phyloP scores from a whole-genome alignment of 2,797 vertebrate species.

The Limnodromus scolopaceus region DNA sequence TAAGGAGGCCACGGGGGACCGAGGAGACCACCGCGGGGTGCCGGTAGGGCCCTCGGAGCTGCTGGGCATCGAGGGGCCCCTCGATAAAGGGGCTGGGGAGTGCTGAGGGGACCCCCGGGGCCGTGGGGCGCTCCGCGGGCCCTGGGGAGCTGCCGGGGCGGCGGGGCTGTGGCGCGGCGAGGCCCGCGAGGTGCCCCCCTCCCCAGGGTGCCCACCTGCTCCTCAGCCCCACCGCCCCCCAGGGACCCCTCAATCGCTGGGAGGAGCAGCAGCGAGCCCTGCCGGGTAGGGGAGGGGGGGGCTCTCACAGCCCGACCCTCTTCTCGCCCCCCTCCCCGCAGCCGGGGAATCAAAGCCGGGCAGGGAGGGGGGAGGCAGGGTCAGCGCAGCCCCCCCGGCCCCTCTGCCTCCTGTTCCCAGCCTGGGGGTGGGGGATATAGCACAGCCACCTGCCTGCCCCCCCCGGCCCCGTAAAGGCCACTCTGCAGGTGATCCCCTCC shows the following conservation, averaged over 20 bases:
- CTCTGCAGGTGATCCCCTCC: conserved; percentile 35
- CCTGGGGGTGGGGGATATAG: not conserved
- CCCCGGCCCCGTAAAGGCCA: not conserved
- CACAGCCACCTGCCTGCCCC: not conserved
- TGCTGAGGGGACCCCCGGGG: not conserved
- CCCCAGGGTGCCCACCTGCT: not conserved
- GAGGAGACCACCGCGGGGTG: too few relatives aligned
- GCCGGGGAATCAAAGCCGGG: not conserved
- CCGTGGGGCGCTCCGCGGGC: not conserved
- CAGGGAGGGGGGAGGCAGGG: not conserved
- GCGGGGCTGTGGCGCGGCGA: not conserved
- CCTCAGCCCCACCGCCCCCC: too few relatives aligned
- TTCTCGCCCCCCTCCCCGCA: accelerated
- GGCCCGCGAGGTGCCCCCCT: not conserved
- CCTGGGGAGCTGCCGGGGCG: too few relatives aligned
- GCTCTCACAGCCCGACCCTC: not conserved
- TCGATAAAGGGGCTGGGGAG: not conserved
- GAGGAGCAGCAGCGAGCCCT: not conserved
- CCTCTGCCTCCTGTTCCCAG: not conserved
- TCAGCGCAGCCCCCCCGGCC: not conserved
- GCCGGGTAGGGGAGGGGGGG: too few relatives aligned
- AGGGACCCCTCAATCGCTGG: not conserved
- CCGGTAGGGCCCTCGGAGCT: not conserved
- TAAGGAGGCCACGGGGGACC: too few relatives aligned
- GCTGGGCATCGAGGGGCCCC: not conserved